Base-by-base conservation (phyloP, 2,113 vertebrate species). In the Alethe castanea region DNA sequence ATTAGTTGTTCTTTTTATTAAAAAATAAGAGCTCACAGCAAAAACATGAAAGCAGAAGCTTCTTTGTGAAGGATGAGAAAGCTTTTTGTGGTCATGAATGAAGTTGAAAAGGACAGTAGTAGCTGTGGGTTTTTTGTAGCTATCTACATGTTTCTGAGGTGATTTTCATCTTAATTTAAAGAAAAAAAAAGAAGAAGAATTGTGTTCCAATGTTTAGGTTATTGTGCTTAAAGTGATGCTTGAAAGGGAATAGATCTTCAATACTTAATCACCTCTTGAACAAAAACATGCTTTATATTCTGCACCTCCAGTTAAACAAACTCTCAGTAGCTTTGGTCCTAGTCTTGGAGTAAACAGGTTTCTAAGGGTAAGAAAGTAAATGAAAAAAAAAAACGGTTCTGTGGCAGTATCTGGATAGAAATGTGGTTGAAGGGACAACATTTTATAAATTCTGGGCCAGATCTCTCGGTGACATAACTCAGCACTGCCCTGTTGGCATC, bases 1-100 rank as follows among this genome's bases (percentile, higher is more conserved):
- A 66, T 91, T 94, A 92, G 83, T 57, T 96, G 94, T 86, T 92
- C 90, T 92, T 92, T 70, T 81, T 72, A 64, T 95, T 67, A 92
- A 96, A 87, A 88, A 85, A 97, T 35, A 45, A 81, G 65, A 90
- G 72, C 90, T 65, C 35, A 26, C 1, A 25, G 90, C 82, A 86
- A 92, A 81, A 77, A 48, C 52, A 84, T 74, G 57, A 88, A 83
- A 95, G 44, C 44, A 24, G 64, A 56, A 83, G 31, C 31, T 73
- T 62, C 60, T 90, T 56, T 77, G 72, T 17, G 11, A 73, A 60
- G 17, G 62, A 96, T 36, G 64, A 74, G 19, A 81, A 86, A 86
- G 79, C 44, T 79, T 83, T 90, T 74, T 78, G 70, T 86, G 45
- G 35, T 82, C 23, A 9, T 54, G 56, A 86, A 87, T 59, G 59